Evolutionary conservation across 2,113 vertebrate species (phyloP), one percentile per base, ranked within the genome.

Genomic region (Pholis gunnellus): DNA sequence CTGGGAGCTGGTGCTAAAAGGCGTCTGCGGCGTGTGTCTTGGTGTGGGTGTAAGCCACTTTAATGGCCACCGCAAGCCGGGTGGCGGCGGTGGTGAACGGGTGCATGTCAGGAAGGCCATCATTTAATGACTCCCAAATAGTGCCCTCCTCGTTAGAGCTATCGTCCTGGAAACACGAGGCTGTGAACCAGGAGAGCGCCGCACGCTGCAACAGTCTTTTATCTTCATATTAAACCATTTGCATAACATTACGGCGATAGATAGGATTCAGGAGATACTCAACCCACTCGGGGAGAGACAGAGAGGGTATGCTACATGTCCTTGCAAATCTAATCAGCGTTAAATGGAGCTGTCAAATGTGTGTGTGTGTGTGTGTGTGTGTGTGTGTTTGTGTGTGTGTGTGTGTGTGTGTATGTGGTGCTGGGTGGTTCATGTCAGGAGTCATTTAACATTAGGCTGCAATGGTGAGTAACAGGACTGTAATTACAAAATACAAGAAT

Each of bases 161-260:
- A 94, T 92, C 94, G 91, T 93, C 73, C 90, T 94, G 94, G 94
- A 94, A 94, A 94, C 87, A 64, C 87, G 72, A 90, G 93, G 93
- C 92, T 94, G 93, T 95, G 92, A 95, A 95, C 95, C 91, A 88
- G 77, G 91, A 93, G 92, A 93, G 92, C 85, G 88, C 83, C 84
- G 75, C 91, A 82, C 81, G 84, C 91, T 83, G 93, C 93, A 94
- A 91, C 94, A 92, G 89, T 95, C 94, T 95, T 94, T 95, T 94
- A 95, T 95, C 95, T 95, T 94, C 91, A 91, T 94, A 95, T 95
- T 95, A 96, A 95, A 89, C 91, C 95, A 95, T 95, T 95, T 95
- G 94, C 95, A 95, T 95, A 95, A 93, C 92, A 95, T 95, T 95
- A 95, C 81, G 4, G 69, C 88, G 70, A 80, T 72, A 83, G 89